Percentiles rank a stretch among this genome's conserved stretches.
Evolutionary conservation across 2,797 vertebrate genomes (phyloP).

Genomic region (Buceros bicornis): DNA sequence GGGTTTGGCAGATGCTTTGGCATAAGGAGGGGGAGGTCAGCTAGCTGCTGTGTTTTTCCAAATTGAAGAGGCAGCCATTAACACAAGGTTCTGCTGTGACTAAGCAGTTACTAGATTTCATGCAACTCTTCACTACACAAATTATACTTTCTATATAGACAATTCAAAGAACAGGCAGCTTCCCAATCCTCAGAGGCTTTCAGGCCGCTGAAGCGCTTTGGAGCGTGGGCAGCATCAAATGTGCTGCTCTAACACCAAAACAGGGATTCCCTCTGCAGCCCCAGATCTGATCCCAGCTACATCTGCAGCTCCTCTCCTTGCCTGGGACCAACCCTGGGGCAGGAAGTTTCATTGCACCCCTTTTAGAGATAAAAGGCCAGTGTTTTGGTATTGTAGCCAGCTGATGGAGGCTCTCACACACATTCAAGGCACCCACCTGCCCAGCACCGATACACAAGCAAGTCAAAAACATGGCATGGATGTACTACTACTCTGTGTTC

Average conservation of each 20-base stretch:
- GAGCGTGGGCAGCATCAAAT: background rate
- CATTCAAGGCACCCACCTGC: background rate
- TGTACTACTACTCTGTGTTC: background rate
- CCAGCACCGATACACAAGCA: background rate
- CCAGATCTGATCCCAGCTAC: background rate
- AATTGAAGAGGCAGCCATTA: background rate
- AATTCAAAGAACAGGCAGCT: background rate
- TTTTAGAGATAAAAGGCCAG: background rate
- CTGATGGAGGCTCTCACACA: background rate
- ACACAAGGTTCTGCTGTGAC: background rate
- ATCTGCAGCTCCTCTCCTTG: background rate
- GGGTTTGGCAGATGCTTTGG: background rate
- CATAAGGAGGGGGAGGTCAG: fast-evolving
- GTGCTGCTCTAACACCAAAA: fast-evolving
- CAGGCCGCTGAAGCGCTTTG: background rate
- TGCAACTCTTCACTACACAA: background rate
- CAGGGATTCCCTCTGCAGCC: background rate
- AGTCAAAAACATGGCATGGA: background rate
- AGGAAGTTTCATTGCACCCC: background rate
- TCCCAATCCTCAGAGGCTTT: background rate
- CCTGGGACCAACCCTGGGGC: background rate
- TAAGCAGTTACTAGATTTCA: background rate
- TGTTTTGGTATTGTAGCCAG: background rate
- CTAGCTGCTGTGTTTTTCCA: background rate
- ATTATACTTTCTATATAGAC: background rate